Base-by-base conservation (phyloP, 2,888 invertebrate genomes). In the Exocentrus adspersus region DNA sequence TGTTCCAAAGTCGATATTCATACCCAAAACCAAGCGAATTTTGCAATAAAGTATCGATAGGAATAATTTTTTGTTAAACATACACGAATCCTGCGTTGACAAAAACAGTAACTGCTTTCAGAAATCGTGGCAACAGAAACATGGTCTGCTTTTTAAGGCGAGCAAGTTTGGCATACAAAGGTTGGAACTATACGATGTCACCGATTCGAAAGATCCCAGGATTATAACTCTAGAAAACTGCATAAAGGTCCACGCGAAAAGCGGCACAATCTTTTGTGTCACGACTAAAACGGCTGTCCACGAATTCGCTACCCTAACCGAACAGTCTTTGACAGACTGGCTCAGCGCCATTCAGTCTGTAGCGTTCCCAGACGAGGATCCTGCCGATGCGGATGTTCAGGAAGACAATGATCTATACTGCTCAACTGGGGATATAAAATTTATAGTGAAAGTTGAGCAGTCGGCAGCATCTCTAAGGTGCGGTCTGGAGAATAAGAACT, bases 321-420 rank as follows among this genome's bases (percentile, higher is more conserved):
- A 92, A 77, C 83, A 87, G 19, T 91, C 92, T 72, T 87, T 91
- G 73, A 85, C 87, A 56, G 90, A 90, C 75, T 95, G 95, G 95
- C 87, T 93, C 12, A 86, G 85, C 65, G 91, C 92, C 2, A 85
- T 94, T 60, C 94, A 94, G 78, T 88, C 89, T 9, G 92, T 94
- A 21, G 93, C 93, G 0, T 94, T 94, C 77, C 90, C 89, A 76
- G 91, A 90, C 64, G 86, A 85, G 74, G 85, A 86, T 59, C 86
- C 88, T 0, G 72, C 75, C 64, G 71, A 78, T n/a, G 77, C 79
- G 45, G 86, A 86, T 12, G 90, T 93, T 77, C 93, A 94, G 83
- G 93, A 93, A 84, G 93, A 94, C 75, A 94, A 94, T 81, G 94
- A 94, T 81, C 84, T 94, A n/a, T 94, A 94, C 79, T 93, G 92